Percentiles rank a stretch among this genome's conserved stretches.
Conservation (phyloP, 2,888 invertebrate species). For the Phengaris alcon region DNA sequence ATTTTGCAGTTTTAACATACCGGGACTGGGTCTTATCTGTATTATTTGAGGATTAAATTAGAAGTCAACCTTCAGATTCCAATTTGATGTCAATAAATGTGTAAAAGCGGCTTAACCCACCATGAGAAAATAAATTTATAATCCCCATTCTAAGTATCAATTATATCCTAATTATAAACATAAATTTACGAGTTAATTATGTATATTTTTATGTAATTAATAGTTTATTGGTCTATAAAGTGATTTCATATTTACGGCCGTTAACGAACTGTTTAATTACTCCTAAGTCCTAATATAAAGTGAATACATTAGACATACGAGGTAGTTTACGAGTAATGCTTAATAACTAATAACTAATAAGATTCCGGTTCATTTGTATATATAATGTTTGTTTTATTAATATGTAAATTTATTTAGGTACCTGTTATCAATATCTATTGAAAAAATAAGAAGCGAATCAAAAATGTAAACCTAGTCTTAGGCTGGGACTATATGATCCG, state of each 20-base stretch:
- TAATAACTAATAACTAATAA: neutral
- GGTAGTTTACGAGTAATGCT: neutral
- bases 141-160: neutral
- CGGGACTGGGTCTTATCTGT: no score
- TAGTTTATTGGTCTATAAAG: conserved; percentile 10
- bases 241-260: conserved; percentile 19
- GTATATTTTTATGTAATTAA: neutral
- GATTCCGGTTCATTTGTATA: neutral
- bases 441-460: no score
- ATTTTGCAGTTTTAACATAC: no score
- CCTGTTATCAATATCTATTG: no score
- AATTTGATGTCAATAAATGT: neutral
- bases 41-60: no score
- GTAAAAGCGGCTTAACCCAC: neutral
- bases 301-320: neutral
- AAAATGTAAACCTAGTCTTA: no score
- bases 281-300: neutral
- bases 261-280: neutral
- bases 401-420: no score
- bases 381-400: no score
- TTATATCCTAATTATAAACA: neutral
- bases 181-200: conserved; percentile 26
- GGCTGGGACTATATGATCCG: no score
- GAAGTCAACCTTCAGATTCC: no score
- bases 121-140: neutral